Conservation (phyloP, 2,113 vertebrate genomes). For the Pycnonotus jocosus region DNA sequence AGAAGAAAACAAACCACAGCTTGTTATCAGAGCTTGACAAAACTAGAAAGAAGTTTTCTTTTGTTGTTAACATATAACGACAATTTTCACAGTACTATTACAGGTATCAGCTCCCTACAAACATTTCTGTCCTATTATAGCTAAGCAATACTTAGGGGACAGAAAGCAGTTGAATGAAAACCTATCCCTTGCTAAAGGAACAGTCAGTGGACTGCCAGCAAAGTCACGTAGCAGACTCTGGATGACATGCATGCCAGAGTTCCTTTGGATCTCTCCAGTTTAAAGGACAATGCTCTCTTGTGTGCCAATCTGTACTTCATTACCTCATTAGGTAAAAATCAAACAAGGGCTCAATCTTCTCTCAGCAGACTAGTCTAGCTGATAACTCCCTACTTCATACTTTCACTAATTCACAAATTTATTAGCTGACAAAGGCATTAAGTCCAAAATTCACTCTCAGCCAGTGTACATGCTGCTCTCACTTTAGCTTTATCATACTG, state of each 20-base stretch:
- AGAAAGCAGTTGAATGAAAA: not conserved
- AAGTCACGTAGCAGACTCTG: not conserved
- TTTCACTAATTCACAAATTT: not conserved
- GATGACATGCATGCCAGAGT: not conserved
- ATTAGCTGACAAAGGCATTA: not conserved
- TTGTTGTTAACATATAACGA: not conserved
- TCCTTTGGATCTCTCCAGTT: not conserved
- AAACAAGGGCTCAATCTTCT: not conserved
- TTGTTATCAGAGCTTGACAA: not conserved
- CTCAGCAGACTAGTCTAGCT: not conserved
- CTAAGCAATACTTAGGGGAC: not conserved
- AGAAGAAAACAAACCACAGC: not conserved
- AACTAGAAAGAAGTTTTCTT: not conserved
- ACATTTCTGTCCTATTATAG: not conserved
- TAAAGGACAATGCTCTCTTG: not conserved
- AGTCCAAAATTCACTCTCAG: not conserved
- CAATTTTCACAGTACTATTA: not conserved
- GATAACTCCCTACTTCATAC: not conserved
- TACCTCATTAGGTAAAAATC: not conserved
- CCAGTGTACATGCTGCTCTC: not conserved
- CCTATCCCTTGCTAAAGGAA: not conserved
- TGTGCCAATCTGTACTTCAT: not conserved
- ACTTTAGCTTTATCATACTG: not conserved
- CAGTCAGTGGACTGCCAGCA: not conserved
- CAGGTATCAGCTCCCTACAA: not conserved